Percentiles rank a stretch among this genome's conserved stretches.
These are phyloP conservation scores for Melopsittacus undulatus DNA, from an alignment of 2,797 vertebrate genomes.

Conservation along the genomic window DNA sequence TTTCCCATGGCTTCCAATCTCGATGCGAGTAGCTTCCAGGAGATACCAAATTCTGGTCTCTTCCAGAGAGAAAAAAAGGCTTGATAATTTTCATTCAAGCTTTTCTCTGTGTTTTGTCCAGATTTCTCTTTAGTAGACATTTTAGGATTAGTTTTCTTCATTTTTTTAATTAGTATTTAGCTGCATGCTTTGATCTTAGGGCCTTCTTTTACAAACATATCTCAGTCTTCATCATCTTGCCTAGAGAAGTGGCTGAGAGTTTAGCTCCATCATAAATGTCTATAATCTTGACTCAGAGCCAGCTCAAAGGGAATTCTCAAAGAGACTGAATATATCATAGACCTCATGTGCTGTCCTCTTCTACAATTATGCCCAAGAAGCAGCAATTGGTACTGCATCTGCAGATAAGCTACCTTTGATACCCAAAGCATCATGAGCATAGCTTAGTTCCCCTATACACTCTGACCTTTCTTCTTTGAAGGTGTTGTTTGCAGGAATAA, in stretches of 20 bases:
- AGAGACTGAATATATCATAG: neutral
- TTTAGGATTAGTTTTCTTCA: neutral
- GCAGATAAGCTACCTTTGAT: neutral
- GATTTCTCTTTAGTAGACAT: neutral
- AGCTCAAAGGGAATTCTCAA: neutral
- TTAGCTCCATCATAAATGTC: neutral
- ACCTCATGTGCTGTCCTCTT: neutral
- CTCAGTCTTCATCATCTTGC: neutral
- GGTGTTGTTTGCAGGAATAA: neutral
- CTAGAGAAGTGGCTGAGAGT: neutral
- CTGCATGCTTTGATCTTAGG: neutral
- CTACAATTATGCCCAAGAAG: neutral
- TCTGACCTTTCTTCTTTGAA: neutral
- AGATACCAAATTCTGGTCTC: neutral
- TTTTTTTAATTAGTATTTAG: neutral
- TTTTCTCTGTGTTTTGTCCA: neutral
- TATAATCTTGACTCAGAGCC: neutral
- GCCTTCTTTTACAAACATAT: accelerated
- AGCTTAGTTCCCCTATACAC: neutral
- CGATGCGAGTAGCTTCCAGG: neutral
- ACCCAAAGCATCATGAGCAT: neutral
- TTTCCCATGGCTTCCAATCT: neutral
- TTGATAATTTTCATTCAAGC: neutral
- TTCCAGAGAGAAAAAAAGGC: neutral
- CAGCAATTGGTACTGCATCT: neutral